Base-by-base conservation (phyloP, 2,797 vertebrate species). In the Mormyrus proboscirostris region DNA sequence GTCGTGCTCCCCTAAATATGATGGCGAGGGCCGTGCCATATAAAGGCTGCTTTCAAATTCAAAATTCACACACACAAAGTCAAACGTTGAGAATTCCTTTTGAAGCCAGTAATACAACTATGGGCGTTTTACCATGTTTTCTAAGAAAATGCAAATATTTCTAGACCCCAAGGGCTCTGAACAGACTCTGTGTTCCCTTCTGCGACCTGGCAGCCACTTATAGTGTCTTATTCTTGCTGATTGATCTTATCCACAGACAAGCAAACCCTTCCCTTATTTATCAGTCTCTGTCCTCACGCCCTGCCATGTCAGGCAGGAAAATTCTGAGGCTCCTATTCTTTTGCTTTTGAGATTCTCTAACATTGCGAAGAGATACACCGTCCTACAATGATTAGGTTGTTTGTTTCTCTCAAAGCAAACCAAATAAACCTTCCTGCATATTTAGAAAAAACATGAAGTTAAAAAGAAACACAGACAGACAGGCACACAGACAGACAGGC, bases 1-100 rank as follows among this genome's bases (percentile, higher is more conserved):
- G 49, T 69, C 76, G 83, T 92, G 92, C 55, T n/a, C 89, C 73
- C 87, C 47, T 89, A 92, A 91, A 89, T 90, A 90, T 89, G 92
- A 73, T 69, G 82, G 41, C 76, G 88, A 91, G 90, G 16, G 86
- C 33, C 88, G 16, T 89, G 88, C 38, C 29, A 3, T 25, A 85
- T 16, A 10, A 79, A 69, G 4, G 2, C 49, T 6, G 62, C 79
- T 49, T 83, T 25, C n/a, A 44, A 41, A 86, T 87, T 59, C 2
- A 69, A 14, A 69, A 82, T 69, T 73, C 44, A 59, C 44, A 76
- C 12, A 12, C 41, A 65, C 3, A 33, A 25, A 1, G 47, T 41
- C 55, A 2, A 69, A 86, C 49, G 53, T 44, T 47, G 86, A 65
- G 33, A 25, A 33, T 38, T 55, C 83, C 47, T 29, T 29, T 50